Evolutionary conservation across 2,797 vertebrate genomes (phyloP).

Genomic region (Sphaeramia orbicularis): DNA sequence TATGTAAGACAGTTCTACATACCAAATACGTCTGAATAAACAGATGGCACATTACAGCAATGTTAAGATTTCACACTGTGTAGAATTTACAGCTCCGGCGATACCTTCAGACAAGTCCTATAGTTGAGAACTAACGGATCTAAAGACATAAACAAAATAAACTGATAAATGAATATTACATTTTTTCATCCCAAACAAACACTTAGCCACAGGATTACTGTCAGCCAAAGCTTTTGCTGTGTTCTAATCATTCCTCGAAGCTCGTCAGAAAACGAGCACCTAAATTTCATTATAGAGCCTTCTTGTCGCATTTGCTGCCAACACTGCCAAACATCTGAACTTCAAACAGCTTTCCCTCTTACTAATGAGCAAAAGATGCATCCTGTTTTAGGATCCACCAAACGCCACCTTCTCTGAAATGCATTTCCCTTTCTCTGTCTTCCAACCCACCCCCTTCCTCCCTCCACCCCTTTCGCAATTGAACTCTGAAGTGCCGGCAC

Average conservation of each 20-base stretch:
- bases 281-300: conserved; percentile 55
- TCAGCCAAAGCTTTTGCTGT: conserved; percentile 24
- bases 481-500: conserved; percentile 73
- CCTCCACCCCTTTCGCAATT: conserved; percentile 62
- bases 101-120: conserved; percentile 51
- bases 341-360: conserved; percentile 72
- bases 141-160: conserved; percentile 14
- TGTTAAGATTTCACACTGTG: conserved; percentile 74
- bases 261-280: conserved; percentile 43
- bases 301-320: conserved; percentile 64
- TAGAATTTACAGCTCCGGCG: conserved; percentile 73
- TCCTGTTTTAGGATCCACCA: conserved; percentile 66
- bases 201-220: conserved; percentile 44
- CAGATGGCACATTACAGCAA: conserved; percentile 61
- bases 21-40: conserved; percentile 52
- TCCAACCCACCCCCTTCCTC: conserved; percentile 58
- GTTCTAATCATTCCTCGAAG: conserved; percentile 48
- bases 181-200: conserved; percentile 39
- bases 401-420: conserved; percentile 67
- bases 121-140: conserved; percentile 43
- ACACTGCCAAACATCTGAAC: conserved; percentile 67
- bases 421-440: conserved; percentile 67
- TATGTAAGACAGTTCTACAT: conserved; percentile 44
- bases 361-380: conserved; percentile 77
- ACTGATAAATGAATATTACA: conserved; percentile 1